A percentile compares a stretch with the other conserved stretches of the same genome.
Evolutionary conservation across 2,113 vertebrate species (phyloP).

Genomic region (Cheirogaleus medius): DNA sequence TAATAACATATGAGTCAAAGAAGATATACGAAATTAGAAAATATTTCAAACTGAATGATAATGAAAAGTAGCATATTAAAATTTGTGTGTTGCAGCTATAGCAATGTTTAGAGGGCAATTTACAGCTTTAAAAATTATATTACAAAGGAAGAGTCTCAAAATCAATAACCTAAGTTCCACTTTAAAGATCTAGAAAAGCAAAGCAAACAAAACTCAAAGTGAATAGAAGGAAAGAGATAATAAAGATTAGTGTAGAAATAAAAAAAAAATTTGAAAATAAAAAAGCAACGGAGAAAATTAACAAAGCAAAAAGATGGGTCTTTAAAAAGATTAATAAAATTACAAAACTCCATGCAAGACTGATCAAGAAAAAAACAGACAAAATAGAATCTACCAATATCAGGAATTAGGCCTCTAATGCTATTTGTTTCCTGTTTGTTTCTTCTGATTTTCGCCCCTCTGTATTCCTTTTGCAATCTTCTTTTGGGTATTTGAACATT

Average conservation of each 20-base stretch:
- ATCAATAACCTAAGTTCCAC: background rate
- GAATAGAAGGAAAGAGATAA: background rate
- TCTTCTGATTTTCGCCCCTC: background rate
- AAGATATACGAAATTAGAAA: background rate
- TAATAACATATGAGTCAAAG: background rate
- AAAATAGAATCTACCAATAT: background rate
- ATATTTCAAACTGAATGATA: background rate
- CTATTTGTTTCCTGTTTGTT: background rate
- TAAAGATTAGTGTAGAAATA: background rate
- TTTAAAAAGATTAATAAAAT: background rate
- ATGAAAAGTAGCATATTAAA: background rate
- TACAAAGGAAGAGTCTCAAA: background rate
- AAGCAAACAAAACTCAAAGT: background rate
- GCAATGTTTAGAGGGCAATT: background rate
- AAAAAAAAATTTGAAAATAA: background rate
- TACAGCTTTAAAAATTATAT: background rate
- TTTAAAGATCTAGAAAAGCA: background rate
- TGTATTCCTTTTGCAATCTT: background rate
- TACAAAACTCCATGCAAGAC: background rate
- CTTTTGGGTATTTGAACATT: background rate
- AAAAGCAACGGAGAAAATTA: background rate
- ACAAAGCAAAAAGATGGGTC: background rate
- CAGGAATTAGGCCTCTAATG: background rate
- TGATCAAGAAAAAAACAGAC: background rate
- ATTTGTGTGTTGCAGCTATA: background rate